A percentile compares a stretch with the other conserved stretches of the same genome.
Evolutionary conservation across 2,113 vertebrate species (phyloP).

Genomic region (Neogale vison): DNA sequence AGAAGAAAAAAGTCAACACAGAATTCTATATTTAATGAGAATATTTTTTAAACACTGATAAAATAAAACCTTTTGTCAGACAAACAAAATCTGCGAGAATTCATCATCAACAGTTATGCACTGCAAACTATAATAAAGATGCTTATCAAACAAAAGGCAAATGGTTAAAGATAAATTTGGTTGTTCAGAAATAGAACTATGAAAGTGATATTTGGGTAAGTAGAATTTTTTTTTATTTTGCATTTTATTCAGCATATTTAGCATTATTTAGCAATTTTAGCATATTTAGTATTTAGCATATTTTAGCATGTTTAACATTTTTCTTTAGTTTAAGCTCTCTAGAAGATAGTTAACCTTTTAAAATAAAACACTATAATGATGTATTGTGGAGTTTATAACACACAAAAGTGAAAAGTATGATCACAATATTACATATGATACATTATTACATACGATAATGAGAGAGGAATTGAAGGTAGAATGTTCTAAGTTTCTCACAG

Average conservation of each 20-base stretch:
- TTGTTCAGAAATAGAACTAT: neutral
- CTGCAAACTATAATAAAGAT: neutral
- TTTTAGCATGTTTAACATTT: too few relatives aligned
- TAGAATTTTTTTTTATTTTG: neutral
- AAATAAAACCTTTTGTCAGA: neutral
- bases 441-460: neutral
- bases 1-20: neutral
- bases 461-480: neutral
- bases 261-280: too few relatives aligned
- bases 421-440: neutral
- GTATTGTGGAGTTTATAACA: neutral
- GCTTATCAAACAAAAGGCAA: neutral
- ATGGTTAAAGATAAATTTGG: neutral
- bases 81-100: neutral
- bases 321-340: neutral
- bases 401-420: neutral
- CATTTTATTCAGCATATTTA: too few relatives aligned
- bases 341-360: neutral
- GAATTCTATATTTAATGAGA: neutral
- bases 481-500: neutral
- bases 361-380: neutral
- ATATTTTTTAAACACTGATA: neutral
- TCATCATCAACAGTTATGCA: neutral
- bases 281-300: too few relatives aligned
- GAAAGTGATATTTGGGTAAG: neutral